Conservation (phyloP, 2,888 invertebrate species). For the Sesia apiformis region DNA sequence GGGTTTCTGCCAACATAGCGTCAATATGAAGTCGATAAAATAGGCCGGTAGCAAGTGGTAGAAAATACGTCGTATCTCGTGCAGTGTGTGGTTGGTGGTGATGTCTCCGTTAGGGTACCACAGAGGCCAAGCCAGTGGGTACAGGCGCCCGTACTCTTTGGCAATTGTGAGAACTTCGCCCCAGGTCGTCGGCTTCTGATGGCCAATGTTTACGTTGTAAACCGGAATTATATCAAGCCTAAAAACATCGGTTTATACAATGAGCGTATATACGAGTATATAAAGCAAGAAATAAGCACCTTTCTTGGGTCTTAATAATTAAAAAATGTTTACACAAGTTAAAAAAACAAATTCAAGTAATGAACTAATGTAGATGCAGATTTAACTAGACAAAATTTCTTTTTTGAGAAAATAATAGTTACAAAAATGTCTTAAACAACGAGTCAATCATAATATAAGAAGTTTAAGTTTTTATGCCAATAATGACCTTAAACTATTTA, state of each 20-base stretch:
- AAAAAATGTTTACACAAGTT: too few species aligned
- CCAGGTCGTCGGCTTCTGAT: conserved; percentile 88
- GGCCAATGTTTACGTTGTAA: conserved; percentile 91
- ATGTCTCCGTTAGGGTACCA: conserved; percentile 91
- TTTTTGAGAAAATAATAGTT: too few species aligned
- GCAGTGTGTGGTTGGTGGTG: conserved; percentile 77
- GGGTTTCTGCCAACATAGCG: conserved; percentile 82
- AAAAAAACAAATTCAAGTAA: too few species aligned
- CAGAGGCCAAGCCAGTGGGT: conserved; percentile 87
- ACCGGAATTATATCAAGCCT: conserved; percentile 82
- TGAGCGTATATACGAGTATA: too few species aligned
- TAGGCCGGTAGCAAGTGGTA: conserved; percentile 87
- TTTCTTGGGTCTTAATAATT: too few species aligned
- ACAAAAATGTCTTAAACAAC: too few species aligned
- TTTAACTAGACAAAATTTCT: too few species aligned
- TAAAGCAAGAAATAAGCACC: too few species aligned
- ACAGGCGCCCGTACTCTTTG: conserved; percentile 77
- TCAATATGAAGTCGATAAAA: conserved; percentile 83
- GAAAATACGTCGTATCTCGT: conserved; percentile 79
- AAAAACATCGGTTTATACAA: conserved; percentile 24
- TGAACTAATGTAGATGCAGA: too few species aligned
- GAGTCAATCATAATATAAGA: too few species aligned
- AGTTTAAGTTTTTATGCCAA: too few species aligned
- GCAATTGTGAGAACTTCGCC: conserved; percentile 84
- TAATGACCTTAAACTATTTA: too few species aligned